Evolutionary conservation across 1,140 invertebrate genomes (phyloP).

Genomic region (Protaetia brevitarsis): DNA sequence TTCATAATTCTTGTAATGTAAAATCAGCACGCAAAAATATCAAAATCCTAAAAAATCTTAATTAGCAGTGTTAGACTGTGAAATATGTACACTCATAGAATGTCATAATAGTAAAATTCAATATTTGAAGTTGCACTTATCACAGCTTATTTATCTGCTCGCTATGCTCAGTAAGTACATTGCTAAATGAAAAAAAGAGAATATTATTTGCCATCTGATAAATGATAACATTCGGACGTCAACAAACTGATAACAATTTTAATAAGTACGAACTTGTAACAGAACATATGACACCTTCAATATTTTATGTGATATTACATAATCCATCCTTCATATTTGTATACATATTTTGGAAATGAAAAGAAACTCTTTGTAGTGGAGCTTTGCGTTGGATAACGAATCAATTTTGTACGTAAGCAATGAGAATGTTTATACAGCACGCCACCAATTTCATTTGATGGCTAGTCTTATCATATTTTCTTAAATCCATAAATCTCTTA

Average conservation of each 20-base stretch:
- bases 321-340: too few species aligned
- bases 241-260: background rate
- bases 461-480: too few species aligned
- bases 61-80: background rate
- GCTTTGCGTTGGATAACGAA: too few species aligned
- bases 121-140: background rate
- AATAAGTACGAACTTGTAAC: background rate
- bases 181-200: background rate
- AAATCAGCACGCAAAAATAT: too few species aligned
- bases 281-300: background rate
- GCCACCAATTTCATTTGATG: too few species aligned
- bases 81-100: background rate
- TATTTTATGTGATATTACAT: background rate
- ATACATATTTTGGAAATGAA: background rate
- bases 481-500: too few species aligned
- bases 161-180: background rate
- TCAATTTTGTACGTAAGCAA: too few species aligned
- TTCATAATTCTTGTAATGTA: too few species aligned
- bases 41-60: background rate
- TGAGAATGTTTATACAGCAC: too few species aligned
- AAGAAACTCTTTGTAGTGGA: background rate
- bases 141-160: background rate
- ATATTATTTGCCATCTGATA: slow-evolving; percentile 15
- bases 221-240: background rate
- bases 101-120: too few species aligned